Evolutionary conservation across 2,797 vertebrate species (phyloP), one percentile per base, ranked within the genome.

Genomic region (Xenops minutus): DNA sequence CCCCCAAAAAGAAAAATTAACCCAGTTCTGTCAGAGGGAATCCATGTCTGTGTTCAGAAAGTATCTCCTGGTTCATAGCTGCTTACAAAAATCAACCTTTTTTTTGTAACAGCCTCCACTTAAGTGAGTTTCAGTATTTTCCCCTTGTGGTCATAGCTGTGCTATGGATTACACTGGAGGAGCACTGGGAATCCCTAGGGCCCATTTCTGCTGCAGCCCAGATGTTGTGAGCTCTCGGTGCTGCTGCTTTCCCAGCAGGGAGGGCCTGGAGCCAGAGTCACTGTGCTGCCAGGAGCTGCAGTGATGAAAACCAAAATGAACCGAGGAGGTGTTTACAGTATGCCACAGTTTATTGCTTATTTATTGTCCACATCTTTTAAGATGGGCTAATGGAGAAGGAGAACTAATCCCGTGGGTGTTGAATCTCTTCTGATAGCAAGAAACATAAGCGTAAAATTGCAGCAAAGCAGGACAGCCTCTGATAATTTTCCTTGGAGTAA

Each of bases 401-500:
- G 43, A 96, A 71, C 91, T 93, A 96, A 91, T 94, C 87, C 48
- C 0, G 0, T 75, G 62, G 69, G 62, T 75, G 73, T 81, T 89
- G 79, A 81, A 78, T 85, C 51, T 85, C 66, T 92, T 84, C 66
- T 91, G 92, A 62, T 84, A 78, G 71, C 34, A 56, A 94, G 73
- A 89, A 92, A 59, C 3, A 5, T 19, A 64, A 84, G 82, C 93
- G 81, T 75, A 85, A 95, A 92, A 91, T 85, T 89, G 78, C 55
- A 89, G 75, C 68, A 92, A 89, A 90, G 41, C 48, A 41, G 71
- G 86, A 67, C 0, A 0, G 27, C 37, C 71, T 87, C 71, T 67
- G 72, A 90, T 89, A 74, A 68, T 88, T 88, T 95, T 85, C 61
- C 58, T 68, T 32, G 43, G 83, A 95, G 39, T 91, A 91, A 94